phyloP scores from a whole-genome alignment of 2,113 vertebrate species.

The Pimephales promelas region DNA sequence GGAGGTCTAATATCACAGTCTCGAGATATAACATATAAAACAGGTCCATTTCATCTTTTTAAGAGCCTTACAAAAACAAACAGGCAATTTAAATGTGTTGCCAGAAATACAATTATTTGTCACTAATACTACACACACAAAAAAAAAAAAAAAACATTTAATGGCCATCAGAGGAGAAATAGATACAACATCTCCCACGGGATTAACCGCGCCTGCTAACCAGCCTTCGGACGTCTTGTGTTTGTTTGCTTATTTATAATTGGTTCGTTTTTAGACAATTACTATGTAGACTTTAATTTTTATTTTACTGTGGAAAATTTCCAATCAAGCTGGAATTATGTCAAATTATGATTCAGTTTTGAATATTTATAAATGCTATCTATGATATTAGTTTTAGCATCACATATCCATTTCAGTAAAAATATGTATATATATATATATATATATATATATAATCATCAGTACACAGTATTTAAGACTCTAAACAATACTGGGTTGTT shows the following conservation, averaged over 20 bases:
- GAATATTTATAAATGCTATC: background rate
- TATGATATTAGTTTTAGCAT: background rate
- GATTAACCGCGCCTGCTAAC: too few relatives aligned
- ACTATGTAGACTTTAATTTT: too few relatives aligned
- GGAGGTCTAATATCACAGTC: conserved; percentile 7
- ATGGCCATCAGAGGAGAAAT: background rate
- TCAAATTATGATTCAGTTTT: background rate
- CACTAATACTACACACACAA: too few relatives aligned
- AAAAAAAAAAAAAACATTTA: too few relatives aligned
- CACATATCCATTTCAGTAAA: background rate
- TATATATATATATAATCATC: too few relatives aligned
- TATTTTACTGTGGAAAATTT: background rate
- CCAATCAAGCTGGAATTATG: background rate
- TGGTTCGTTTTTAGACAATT: too few relatives aligned
- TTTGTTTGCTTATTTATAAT: background rate
- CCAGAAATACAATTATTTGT: background rate
- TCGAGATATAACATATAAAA: background rate
- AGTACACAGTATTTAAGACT: too few relatives aligned
- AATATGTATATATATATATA: too few relatives aligned
- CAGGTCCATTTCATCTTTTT: background rate
- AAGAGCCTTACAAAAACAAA: background rate
- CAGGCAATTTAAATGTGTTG: background rate
- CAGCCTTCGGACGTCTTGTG: background rate
- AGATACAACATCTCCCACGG: background rate
- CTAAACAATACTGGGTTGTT: too few relatives aligned